A percentile compares a stretch with the other conserved stretches of the same genome.
Evolutionary conservation across 2,797 vertebrate species (phyloP).

Genomic region (Miichthys miiuy): DNA sequence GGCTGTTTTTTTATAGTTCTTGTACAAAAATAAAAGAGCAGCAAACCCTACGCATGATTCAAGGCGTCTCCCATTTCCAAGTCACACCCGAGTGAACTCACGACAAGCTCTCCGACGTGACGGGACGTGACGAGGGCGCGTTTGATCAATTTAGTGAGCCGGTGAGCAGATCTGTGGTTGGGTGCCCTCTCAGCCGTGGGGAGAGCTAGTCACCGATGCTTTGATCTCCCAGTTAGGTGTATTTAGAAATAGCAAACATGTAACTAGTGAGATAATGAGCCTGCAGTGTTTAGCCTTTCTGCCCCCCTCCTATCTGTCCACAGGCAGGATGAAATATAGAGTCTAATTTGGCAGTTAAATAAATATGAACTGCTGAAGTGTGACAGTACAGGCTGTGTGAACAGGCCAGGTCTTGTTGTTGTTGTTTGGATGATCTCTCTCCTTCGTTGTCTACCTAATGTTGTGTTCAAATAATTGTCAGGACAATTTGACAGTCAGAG

Average conservation of each 20-base stretch:
- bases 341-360: constrained; percentile 67
- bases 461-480: constrained; percentile 39
- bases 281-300: constrained; percentile 46
- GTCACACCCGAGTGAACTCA: constrained; percentile 48
- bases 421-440: constrained; percentile 44
- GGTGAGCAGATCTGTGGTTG: constrained; percentile 48
- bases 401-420: constrained; percentile 41
- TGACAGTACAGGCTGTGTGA: constrained; percentile 53
- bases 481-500: constrained; percentile 26
- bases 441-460: constrained; percentile 43
- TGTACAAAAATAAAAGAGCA: background rate
- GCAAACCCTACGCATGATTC: constrained; percentile 12
- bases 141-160: constrained; percentile 67
- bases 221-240: constrained; percentile 83
- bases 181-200: constrained; percentile 68
- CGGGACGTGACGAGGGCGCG: constrained; percentile 7
- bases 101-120: constrained; percentile 16
- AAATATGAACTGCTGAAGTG: constrained; percentile 65
- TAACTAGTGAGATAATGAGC: constrained; percentile 82
- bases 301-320: constrained; percentile 45
- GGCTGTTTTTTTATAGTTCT: background rate
- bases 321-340: constrained; percentile 44
- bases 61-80: background rate
- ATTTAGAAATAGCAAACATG: constrained; percentile 85
- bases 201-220: constrained; percentile 64